A percentile compares a stretch with the other conserved stretches of the same genome.
These are phyloP conservation scores for Resseliella maxima DNA, from an alignment of 2,888 invertebrate species.

Conservation along the genomic window DNA sequence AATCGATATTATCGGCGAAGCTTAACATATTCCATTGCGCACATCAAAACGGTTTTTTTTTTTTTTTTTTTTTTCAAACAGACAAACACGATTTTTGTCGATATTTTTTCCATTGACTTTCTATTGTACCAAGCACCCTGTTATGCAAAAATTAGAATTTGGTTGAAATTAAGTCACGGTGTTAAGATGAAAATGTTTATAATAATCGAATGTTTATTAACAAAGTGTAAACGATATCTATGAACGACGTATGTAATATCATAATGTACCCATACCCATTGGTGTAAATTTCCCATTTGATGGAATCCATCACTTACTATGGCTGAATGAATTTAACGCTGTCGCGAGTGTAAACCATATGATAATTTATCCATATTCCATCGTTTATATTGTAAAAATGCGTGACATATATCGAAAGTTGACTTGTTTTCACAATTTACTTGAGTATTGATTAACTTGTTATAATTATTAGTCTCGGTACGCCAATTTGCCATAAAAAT, in stretches of 20 bases:
- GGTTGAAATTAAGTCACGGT: neutral
- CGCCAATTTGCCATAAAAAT: neutral
- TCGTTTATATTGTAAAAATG: neutral
- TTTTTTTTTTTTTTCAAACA: neutral
- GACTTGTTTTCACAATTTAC: neutral
- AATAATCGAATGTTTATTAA: no score
- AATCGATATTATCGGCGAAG: constrained; percentile 11
- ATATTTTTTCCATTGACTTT: constrained; percentile 7
- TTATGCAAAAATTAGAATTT: constrained; percentile 5
- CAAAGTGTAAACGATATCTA: no score
- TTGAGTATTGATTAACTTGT: neutral
- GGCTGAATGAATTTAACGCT: no score
- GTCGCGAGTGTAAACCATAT: no score
- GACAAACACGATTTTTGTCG: no score
- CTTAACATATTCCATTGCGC: constrained; percentile 16
- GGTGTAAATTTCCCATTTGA: no score
- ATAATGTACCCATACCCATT: no score
- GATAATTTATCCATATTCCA: no score
- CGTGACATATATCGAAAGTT: neutral
- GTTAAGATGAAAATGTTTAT: no score
- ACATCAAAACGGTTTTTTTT: neutral
- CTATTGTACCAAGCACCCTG: constrained; percentile 31
- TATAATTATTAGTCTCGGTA: neutral
- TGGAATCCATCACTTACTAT: no score
- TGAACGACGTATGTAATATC: no score